Conservation (phyloP, 1,140 invertebrate genomes). For the Parapsyche elsis region DNA sequence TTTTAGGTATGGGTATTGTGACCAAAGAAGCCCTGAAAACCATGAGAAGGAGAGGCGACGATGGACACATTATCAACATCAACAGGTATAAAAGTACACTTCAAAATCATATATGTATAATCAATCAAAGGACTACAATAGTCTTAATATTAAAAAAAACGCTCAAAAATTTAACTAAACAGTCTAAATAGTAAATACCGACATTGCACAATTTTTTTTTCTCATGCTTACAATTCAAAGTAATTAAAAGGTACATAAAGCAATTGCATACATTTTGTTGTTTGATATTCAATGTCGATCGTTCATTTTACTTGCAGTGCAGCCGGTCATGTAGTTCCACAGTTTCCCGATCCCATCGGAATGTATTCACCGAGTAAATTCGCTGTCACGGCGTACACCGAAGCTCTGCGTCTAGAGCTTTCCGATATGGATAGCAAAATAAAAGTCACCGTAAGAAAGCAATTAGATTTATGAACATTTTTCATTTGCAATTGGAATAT, state of each 20-base stretch:
- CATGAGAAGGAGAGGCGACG: slow-evolving; percentile 69
- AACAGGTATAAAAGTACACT: slow-evolving; percentile 65
- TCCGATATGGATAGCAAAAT: slow-evolving; percentile 68
- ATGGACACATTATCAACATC: slow-evolving; percentile 76
- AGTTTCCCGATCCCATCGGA: slow-evolving; percentile 47
- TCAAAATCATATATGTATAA: too few relatives aligned
- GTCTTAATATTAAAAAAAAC: neutral
- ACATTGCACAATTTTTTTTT: neutral
- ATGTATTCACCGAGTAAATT: slow-evolving; percentile 77
- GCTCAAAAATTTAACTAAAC: neutral
- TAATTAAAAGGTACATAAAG: neutral
- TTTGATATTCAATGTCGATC: neutral
- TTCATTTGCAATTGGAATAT: neutral
- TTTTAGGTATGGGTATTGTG: slow-evolving; percentile 65
- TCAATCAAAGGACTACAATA: too few relatives aligned
- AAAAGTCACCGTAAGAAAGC: slow-evolving; percentile 72
- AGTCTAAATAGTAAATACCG: neutral
- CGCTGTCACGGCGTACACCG: slow-evolving; percentile 74
- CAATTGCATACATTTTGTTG: neutral
- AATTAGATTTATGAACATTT: too few relatives aligned
- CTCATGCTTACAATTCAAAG: neutral
- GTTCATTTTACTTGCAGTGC: neutral
- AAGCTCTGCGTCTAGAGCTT: slow-evolving; percentile 75
- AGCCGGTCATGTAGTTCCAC: slow-evolving; percentile 4
- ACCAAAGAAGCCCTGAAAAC: slow-evolving; percentile 68